These are phyloP conservation scores for Papilio gigon DNA, from an alignment of 2,888 invertebrate species.

Conservation along the genomic window DNA sequence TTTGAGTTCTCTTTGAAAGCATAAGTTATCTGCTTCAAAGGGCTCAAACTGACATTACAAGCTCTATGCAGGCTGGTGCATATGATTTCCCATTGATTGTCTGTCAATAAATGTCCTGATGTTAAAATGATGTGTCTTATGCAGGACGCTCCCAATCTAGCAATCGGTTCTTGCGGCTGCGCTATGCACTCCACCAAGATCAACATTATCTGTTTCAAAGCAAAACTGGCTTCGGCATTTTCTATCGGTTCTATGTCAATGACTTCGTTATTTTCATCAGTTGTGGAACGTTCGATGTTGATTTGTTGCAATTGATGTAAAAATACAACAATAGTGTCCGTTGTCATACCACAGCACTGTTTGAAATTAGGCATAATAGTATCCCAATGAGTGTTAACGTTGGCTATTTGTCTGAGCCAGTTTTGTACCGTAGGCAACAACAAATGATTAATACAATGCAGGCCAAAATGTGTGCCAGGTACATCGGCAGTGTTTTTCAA, in stretches of 20 bases:
- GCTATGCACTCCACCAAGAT: slow-evolving; percentile 95
- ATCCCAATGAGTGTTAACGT: slow-evolving; percentile 88
- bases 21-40: slow-evolving; percentile 92
- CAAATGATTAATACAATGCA: slow-evolving; percentile 96
- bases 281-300: slow-evolving; percentile 66
- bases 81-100: slow-evolving; percentile 93
- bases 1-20: slow-evolving; percentile 96
- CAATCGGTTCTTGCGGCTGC: slow-evolving; percentile 94
- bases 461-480: slow-evolving; percentile 94
- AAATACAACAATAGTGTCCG: slow-evolving; percentile 94
- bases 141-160: slow-evolving; percentile 95
- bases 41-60: slow-evolving; percentile 92
- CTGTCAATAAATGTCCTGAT: slow-evolving; percentile 90
- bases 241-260: slow-evolving; percentile 81
- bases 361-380: slow-evolving; percentile 94
- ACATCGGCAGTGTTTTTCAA: slow-evolving; percentile 88
- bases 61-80: slow-evolving; percentile 92
- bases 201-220: slow-evolving; percentile 91
- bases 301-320: slow-evolving; percentile 88
- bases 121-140: slow-evolving; percentile 92
- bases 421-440: slow-evolving; percentile 95
- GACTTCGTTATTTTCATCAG: slow-evolving; percentile 68
- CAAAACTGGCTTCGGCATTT: slow-evolving; percentile 84
- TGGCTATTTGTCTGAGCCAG: slow-evolving; percentile 91
- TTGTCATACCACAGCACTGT: slow-evolving; percentile 96